phyloP scores from a whole-genome alignment of 2,113 vertebrate genomes.

The Lagenorhynchus albirostris region DNA sequence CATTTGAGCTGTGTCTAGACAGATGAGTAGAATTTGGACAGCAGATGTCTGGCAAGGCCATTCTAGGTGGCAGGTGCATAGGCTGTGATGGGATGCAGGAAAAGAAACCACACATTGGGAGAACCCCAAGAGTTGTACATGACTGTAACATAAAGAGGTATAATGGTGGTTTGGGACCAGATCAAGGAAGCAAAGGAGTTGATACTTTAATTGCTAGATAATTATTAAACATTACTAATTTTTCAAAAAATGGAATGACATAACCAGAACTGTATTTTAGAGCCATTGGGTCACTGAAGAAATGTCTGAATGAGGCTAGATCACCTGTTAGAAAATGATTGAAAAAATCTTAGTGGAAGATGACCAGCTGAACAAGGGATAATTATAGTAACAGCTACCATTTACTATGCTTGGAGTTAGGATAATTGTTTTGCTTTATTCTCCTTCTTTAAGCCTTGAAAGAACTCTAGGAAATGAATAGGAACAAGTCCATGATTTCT shows the following conservation, averaged over 20 bases:
- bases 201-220: background rate
- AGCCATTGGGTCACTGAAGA: background rate
- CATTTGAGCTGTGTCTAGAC: background rate
- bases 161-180: background rate
- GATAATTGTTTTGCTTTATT: background rate
- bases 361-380: background rate
- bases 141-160: background rate
- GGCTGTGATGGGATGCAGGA: accelerated
- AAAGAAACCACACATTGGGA: background rate
- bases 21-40: background rate
- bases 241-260: background rate
- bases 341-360: background rate
- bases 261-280: background rate
- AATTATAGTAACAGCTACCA: background rate
- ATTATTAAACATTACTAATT: background rate
- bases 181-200: background rate
- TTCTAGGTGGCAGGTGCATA: background rate
- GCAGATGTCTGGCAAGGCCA: background rate
- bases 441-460: background rate
- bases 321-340: background rate
- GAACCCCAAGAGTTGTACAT: background rate
- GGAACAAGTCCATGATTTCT: background rate
- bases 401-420: background rate
- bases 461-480: background rate
- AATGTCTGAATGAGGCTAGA: background rate